These are phyloP conservation scores for Liopterus haemorrhoidalis DNA, from an alignment of 2,888 invertebrate genomes.

Conservation along the genomic window DNA sequence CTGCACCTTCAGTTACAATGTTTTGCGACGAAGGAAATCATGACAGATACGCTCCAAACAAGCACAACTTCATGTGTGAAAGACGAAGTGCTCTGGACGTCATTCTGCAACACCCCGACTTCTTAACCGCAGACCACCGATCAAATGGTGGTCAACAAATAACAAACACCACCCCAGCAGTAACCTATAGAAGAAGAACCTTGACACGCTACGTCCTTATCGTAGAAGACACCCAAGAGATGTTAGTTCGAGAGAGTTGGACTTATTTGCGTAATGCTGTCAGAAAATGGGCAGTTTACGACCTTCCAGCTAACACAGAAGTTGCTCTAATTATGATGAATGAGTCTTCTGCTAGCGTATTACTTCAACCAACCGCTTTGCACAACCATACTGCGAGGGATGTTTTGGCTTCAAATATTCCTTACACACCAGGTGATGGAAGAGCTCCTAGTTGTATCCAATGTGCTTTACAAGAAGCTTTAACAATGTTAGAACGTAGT, in stretches of 20 bases:
- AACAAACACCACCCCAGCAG: conserved; percentile 47
- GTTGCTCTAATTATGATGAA: conserved; percentile 49
- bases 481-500: conserved; percentile 48
- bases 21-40: conserved; percentile 60
- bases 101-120: conserved; percentile 52
- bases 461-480: conserved; percentile 46
- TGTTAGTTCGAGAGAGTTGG: conserved; percentile 55
- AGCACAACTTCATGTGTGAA: conserved; percentile 59
- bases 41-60: conserved; percentile 57
- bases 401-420: conserved; percentile 47
- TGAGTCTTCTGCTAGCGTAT: conserved; percentile 42
- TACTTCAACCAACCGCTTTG: conserved; percentile 42
- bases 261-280: conserved; percentile 53
- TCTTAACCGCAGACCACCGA: conserved; percentile 38
- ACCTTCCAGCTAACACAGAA: conserved; percentile 50
- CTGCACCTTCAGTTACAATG: conserved; percentile 49
- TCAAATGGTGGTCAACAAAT: conserved; percentile 42
- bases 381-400: conserved; percentile 41
- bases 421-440: conserved; percentile 50
- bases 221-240: conserved; percentile 55
- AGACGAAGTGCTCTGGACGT: conserved; percentile 55
- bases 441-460: conserved; percentile 48
- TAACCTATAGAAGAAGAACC: conserved; percentile 50
- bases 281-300: conserved; percentile 54
- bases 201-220: conserved; percentile 53